phyloP scores from a whole-genome alignment of 2,888 invertebrate genomes.

The Catocala sponsa region DNA sequence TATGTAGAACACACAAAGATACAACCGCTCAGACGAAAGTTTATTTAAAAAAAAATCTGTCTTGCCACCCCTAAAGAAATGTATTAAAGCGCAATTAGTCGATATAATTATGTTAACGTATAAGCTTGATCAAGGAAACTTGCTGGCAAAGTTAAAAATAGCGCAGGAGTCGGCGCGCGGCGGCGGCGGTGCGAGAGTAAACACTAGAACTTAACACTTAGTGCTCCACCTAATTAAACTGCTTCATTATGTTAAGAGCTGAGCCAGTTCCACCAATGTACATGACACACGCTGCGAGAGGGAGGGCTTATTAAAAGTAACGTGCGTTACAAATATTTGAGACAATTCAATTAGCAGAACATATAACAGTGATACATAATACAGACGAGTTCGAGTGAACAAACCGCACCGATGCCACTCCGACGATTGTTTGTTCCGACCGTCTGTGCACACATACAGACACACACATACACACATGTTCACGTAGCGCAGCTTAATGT shows the following conservation, averaged over 20 bases:
- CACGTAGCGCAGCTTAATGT: not conserved
- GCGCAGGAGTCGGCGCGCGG: not conserved
- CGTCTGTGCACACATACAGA: conserved; percentile 51
- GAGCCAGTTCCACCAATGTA: too few species aligned
- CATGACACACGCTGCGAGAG: too few species aligned
- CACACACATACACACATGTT: not conserved
- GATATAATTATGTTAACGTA: too few species aligned
- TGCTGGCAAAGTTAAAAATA: too few species aligned
- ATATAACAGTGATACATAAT: conserved; percentile 56
- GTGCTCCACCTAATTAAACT: conserved; percentile 5
- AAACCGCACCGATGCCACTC: conserved; percentile 55
- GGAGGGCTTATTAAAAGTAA: too few species aligned
- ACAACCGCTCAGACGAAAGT: too few species aligned
- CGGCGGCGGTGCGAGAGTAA: not conserved
- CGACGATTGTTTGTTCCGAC: conserved; percentile 61
- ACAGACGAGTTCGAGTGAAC: conserved; percentile 56
- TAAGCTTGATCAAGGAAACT: too few species aligned
- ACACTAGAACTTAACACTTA: conserved; percentile 12
- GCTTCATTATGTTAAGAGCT: conserved; percentile 6
- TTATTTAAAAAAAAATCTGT: too few species aligned
- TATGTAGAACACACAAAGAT: too few species aligned
- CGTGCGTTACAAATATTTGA: too few species aligned
- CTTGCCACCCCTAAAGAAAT: too few species aligned
- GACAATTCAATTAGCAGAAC: conserved; percentile 60
- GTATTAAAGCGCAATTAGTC: too few species aligned